A percentile compares a stretch with the other conserved stretches of the same genome.
Conservation (phyloP, 2,113 vertebrate genomes). For the Brachyhypopomus occidentalis region DNA sequence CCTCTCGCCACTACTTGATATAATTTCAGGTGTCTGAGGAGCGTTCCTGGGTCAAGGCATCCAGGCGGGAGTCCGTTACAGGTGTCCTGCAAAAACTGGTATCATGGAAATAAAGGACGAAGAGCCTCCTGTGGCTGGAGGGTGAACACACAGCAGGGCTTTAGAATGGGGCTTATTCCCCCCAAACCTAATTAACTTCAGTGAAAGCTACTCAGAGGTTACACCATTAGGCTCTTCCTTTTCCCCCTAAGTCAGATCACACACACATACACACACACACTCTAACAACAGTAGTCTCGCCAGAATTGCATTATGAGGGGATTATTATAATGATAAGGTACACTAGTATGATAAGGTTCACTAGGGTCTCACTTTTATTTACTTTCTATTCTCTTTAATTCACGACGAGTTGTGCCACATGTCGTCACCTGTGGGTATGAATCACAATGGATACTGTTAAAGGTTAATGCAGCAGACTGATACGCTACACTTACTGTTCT, state of each 20-base stretch:
- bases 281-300: background rate
- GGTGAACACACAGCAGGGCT: background rate
- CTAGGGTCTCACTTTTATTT: no score
- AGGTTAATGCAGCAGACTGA: background rate
- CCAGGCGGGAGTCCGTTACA: background rate
- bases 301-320: background rate
- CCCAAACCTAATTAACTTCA: background rate
- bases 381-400: no score
- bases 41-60: background rate
- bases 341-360: no score
- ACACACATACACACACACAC: background rate
- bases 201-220: no score
- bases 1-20: constrained; percentile 2
- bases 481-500: background rate
- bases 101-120: background rate
- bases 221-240: no score
- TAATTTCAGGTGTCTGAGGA: background rate
- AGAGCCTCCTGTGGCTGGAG: background rate
- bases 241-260: background rate
- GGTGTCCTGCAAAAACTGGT: background rate
- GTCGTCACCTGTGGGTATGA: background rate
- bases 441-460: background rate
- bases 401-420: background rate
- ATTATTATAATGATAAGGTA: no score
- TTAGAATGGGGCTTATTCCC: background rate